A percentile compares a stretch with the other conserved stretches of the same genome.
Conservation (phyloP, 2,888 invertebrate genomes). For the Horisme vitalbata region DNA sequence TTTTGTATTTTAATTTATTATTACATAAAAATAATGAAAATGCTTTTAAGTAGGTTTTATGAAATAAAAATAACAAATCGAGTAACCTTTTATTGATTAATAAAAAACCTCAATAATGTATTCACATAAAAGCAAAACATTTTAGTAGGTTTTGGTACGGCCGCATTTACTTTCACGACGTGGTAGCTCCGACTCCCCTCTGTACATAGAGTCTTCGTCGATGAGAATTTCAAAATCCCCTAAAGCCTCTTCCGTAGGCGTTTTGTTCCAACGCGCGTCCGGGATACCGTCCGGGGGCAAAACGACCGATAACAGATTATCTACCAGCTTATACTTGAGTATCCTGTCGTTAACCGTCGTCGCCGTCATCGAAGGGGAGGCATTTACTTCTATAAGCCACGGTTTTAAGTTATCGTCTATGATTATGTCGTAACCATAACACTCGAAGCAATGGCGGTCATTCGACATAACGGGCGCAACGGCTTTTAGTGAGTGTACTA, state of each 20-base stretch:
- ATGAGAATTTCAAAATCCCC: slow-evolving; percentile 89
- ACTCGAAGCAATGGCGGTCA: slow-evolving; percentile 95
- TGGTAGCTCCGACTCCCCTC: slow-evolving; percentile 67
- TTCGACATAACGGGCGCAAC: slow-evolving; percentile 95
- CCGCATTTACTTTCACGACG: slow-evolving; percentile 39
- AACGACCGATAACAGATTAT: slow-evolving; percentile 94
- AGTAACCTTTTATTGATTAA: slow-evolving; percentile 8
- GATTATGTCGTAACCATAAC: slow-evolving; percentile 97
- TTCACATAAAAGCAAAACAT: not conserved
- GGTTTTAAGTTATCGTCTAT: slow-evolving; percentile 96
- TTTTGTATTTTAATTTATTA: too few relatives aligned
- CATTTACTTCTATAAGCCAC: slow-evolving; percentile 96
- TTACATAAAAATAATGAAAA: too few relatives aligned
- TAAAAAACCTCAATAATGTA: not conserved
- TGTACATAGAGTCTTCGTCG: slow-evolving; percentile 89
- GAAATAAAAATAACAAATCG: slow-evolving; percentile 14
- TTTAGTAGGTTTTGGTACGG: slow-evolving; percentile 19
- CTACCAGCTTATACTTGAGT: slow-evolving; percentile 95
- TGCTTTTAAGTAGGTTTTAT: too few relatives aligned
- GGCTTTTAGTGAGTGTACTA: slow-evolving; percentile 95
- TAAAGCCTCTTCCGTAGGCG: slow-evolving; percentile 86
- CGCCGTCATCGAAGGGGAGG: slow-evolving; percentile 95
- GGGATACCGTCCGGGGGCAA: slow-evolving; percentile 93
- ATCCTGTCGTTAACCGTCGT: slow-evolving; percentile 96
- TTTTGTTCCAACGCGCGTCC: slow-evolving; percentile 93